Percentiles rank a stretch among this genome's conserved stretches.
Conservation (phyloP, 2,113 vertebrate species). For the Chamaea fasciata region DNA sequence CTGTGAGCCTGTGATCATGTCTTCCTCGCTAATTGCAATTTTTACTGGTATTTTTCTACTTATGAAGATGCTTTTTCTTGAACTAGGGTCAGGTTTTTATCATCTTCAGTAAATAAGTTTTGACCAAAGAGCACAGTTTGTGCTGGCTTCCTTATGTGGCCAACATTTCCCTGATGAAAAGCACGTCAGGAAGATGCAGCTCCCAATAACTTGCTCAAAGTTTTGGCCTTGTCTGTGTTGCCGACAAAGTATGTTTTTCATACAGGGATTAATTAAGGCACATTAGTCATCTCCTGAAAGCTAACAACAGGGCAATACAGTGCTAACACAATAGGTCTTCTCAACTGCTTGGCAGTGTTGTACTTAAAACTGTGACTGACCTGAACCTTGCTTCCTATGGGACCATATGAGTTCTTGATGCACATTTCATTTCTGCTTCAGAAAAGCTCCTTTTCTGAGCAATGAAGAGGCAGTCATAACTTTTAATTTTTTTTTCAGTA, state of each 20-base stretch:
- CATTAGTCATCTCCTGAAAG: constrained; percentile 17
- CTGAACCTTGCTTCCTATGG: not conserved
- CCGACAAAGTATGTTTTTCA: not conserved
- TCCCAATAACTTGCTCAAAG: not conserved
- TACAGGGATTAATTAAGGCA: constrained; percentile 26
- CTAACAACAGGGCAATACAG: not conserved
- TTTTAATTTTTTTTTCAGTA: not conserved
- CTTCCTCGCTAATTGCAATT: not conserved
- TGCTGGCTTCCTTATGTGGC: not conserved
- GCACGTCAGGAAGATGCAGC: not conserved
- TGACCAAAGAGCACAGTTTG: not conserved
- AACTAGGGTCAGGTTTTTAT: not conserved
- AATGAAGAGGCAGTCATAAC: not conserved
- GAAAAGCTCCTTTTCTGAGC: not conserved
- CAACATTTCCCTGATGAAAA: not conserved
- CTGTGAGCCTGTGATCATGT: not conserved
- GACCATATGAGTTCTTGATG: not conserved
- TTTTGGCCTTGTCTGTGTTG: not conserved
- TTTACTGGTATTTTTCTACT: not conserved
- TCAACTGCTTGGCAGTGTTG: not conserved
- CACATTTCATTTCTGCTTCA: not conserved
- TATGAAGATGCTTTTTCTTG: not conserved
- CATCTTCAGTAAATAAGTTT: not conserved
- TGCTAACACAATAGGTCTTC: not conserved
- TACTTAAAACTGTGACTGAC: not conserved